A percentile compares a stretch with the other conserved stretches of the same genome.
Conservation (phyloP, 2,797 vertebrate genomes). For the Pitangus sulphuratus region DNA sequence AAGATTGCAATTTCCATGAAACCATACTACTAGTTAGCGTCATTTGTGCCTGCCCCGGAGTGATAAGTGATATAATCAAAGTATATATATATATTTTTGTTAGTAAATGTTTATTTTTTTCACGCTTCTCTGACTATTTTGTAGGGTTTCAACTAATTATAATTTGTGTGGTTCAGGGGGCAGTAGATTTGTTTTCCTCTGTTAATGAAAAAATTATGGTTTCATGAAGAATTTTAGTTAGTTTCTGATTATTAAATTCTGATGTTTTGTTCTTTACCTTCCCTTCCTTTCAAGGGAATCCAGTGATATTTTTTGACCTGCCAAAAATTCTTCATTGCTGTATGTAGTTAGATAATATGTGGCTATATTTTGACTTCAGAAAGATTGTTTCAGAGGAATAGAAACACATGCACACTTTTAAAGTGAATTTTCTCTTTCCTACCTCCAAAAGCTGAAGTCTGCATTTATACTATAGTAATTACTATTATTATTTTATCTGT, state of each 20-base stretch:
- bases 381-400: not conserved
- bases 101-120: not conserved
- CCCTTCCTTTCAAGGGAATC: not conserved
- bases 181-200: not conserved
- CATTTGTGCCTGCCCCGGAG: not conserved
- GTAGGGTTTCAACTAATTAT: not conserved
- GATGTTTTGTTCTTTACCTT: not conserved
- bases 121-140: not conserved
- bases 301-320: not conserved
- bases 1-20: slow-evolving; percentile 17
- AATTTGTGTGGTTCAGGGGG: not conserved
- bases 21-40: not conserved
- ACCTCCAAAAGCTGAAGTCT: not conserved
- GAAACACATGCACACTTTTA: not conserved
- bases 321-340: not conserved
- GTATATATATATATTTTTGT: fast-evolving
- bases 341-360: not conserved
- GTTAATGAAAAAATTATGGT: not conserved
- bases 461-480: not conserved
- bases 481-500: not conserved
- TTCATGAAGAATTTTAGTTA: not conserved
- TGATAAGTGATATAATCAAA: not conserved
- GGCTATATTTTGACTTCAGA: not conserved
- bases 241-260: not conserved
- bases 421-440: not conserved